Evolutionary conservation across 2,888 invertebrate genomes (phyloP).

Genomic region (Apamea sordens): DNA sequence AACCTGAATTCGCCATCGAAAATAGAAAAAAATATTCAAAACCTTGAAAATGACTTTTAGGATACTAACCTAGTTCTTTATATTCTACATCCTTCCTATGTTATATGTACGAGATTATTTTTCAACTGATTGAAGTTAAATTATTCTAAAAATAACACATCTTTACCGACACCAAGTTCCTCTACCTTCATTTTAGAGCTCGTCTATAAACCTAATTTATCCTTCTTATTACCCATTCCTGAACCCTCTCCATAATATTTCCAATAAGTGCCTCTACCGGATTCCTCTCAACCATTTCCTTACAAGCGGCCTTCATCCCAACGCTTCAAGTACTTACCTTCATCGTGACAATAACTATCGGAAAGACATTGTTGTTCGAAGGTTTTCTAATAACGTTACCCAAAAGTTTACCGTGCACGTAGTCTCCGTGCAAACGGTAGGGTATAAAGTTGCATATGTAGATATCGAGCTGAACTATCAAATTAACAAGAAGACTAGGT

Average conservation of each 20-base stretch:
- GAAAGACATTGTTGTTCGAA: slow-evolving; percentile 56
- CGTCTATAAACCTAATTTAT: slow-evolving; percentile 38
- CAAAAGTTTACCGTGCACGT: slow-evolving; percentile 46
- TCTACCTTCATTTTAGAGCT: neutral
- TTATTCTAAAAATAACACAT: neutral
- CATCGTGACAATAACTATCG: slow-evolving; percentile 58
- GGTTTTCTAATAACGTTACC: slow-evolving; percentile 56
- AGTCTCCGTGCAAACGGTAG: neutral
- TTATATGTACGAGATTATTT: neutral
- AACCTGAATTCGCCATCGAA: neutral
- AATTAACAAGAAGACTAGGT: neutral
- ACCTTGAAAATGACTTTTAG: neutral
- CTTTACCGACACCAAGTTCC: neutral
- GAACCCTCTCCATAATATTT: slow-evolving; percentile 43
- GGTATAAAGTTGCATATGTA: slow-evolving; percentile 1
- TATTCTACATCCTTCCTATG: neutral
- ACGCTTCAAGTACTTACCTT: slow-evolving; percentile 45
- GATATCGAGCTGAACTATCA: neutral
- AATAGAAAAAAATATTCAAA: neutral
- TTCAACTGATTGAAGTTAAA: neutral
- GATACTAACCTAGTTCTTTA: neutral
- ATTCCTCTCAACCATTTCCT: slow-evolving; percentile 46
- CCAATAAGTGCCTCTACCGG: slow-evolving; percentile 34
- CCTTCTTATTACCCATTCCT: slow-evolving; percentile 42
- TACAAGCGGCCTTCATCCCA: slow-evolving; percentile 31